Evolutionary conservation across 2,888 invertebrate genomes (phyloP), one percentile per base, ranked within the genome.

Genomic region (Andrena flavipes): DNA sequence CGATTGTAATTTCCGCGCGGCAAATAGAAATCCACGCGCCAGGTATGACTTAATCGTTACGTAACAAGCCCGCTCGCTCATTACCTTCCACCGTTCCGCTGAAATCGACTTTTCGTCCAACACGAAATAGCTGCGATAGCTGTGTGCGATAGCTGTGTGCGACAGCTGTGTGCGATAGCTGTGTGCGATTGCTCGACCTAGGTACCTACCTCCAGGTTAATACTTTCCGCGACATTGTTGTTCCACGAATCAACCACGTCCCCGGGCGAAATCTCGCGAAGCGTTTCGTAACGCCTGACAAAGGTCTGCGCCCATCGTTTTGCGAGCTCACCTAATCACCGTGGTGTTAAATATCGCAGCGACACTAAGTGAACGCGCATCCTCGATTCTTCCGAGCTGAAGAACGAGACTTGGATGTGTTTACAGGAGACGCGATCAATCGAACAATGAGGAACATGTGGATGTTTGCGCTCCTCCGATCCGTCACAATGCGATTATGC

Each of bases 31-130:
- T 69, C 26, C 48, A 20, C 54, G 16, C 4, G 64, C 16, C 6
- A 49, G 26, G 33, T 48, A 49, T 69, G 69, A 80, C 33, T 80
- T 30, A 60, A 79, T 79, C 70, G 49, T 79, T 80, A 56, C 42
- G 70, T 20, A 80, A 80, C 23, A 2, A 4, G 0, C 30, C 23
- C 4, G 26, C 23, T 3, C 23, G 56, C 26, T 56, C 2, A 8
- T 20, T 20, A 10, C 23, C 20, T 54, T 23, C 54, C 23, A 8
- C 54, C 23, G 8, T 20, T 54, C 10, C 54, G 54, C 56, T 26
- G 23, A 0, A 13, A 56, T 1, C 23, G 26, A 13, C 20, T 20
- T 6, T 20, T n/a, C 54, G 54, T 6, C 7, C 29, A 30, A 29
- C 23, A 4, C 23, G 23, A 35, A 42, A 63, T 42, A 20, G 20